Percentiles rank a stretch among this genome's conserved stretches.
phyloP scores from a whole-genome alignment of 2,888 invertebrate genomes.

The Trachelus tabidus region DNA sequence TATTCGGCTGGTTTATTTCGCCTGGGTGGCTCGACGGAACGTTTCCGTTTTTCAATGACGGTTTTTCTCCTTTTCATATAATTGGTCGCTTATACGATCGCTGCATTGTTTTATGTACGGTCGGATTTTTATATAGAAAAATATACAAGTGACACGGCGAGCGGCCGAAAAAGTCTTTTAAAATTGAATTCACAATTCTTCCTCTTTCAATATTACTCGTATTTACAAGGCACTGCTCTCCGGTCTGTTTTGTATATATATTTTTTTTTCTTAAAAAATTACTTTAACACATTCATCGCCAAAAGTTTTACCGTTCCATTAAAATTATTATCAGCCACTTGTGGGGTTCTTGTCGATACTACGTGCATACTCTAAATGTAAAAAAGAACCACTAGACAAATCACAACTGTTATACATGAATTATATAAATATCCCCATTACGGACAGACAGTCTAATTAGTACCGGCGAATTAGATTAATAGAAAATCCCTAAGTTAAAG shows the following conservation, averaged over 20 bases:
- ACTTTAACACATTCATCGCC: slow-evolving; percentile 1
- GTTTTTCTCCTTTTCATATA: background rate
- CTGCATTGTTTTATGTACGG: background rate
- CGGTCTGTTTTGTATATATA: background rate
- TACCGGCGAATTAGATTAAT: background rate
- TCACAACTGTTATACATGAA: background rate
- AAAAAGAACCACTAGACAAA: background rate
- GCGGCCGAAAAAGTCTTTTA: background rate
- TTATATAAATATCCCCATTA: background rate
- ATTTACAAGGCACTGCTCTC: background rate
- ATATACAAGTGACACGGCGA: background rate
- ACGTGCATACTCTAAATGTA: background rate
- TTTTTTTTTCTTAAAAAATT: background rate
- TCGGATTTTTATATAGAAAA: background rate
- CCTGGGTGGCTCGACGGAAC: background rate
- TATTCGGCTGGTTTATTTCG: background rate
- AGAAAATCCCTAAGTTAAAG: background rate
- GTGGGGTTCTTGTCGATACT: background rate
- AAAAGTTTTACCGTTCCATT: background rate
- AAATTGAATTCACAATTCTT: background rate
- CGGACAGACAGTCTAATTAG: background rate
- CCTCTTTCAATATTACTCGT: background rate
- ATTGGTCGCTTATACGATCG: background rate
- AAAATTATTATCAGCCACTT: background rate
- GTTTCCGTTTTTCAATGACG: background rate